phyloP scores from a whole-genome alignment of 1,140 invertebrate genomes.

The Thaumatotibia leucotreta region DNA sequence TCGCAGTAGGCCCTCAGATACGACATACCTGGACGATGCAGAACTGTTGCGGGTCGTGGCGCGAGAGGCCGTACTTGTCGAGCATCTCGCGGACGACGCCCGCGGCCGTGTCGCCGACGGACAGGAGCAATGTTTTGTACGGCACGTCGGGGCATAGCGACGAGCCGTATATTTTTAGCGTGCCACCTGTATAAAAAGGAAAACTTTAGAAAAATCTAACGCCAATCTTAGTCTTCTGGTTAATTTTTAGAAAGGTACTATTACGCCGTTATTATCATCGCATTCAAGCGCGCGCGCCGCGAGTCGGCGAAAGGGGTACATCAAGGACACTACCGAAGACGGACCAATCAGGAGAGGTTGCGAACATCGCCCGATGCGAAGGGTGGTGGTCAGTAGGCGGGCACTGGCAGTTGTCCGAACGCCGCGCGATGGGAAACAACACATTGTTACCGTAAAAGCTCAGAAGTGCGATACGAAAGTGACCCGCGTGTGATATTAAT shows the following conservation, averaged over 20 bases:
- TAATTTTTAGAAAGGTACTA: no score
- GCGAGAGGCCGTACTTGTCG: constrained; percentile 96
- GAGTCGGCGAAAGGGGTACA: no score
- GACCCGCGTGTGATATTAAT: not conserved
- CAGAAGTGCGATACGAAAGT: not conserved
- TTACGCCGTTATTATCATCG: no score
- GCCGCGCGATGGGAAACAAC: not conserved
- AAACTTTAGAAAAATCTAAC: constrained; percentile 9
- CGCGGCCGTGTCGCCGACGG: constrained; percentile 93
- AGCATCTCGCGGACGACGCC: constrained; percentile 97
- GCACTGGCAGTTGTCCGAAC: not conserved
- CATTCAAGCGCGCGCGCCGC: not conserved
- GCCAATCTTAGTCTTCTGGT: no score
- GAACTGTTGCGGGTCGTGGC: constrained; percentile 92
- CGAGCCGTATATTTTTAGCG: constrained; percentile 98
- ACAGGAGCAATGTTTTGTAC: constrained; percentile 97
- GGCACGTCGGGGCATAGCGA: constrained; percentile 97
- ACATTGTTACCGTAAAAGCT: not conserved
- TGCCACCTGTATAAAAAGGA: constrained; percentile 83
- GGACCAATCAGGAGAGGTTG: not conserved
- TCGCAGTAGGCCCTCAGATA: not conserved
- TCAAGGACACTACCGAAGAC: not conserved
- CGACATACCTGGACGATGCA: constrained; percentile 93
- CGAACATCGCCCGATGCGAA: not conserved
- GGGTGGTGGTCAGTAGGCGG: not conserved